Conservation (phyloP, 2,797 vertebrate species). For the Protosalanx chinensis region DNA sequence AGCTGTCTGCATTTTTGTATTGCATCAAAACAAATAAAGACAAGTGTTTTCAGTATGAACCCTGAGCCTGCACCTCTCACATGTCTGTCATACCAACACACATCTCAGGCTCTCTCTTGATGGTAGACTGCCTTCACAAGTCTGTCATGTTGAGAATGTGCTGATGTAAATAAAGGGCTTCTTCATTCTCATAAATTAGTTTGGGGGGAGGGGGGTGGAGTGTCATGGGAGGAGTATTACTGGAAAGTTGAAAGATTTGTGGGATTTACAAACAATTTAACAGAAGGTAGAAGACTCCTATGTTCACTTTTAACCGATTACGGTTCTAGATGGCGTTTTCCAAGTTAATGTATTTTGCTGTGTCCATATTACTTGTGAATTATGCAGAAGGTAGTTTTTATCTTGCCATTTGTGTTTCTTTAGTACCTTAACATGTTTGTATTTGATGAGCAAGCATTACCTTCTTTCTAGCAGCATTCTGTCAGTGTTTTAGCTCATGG, state of each 20-base stretch:
- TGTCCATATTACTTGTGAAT: conserved; percentile 11
- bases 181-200: not conserved
- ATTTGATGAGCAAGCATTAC: not conserved
- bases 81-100: conserved; percentile 46
- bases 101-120: not conserved
- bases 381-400: conserved; percentile 16
- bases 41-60: conserved; percentile 51
- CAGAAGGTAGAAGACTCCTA: not conserved
- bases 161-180: not conserved
- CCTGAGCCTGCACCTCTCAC: conserved; percentile 44
- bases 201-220: too few relatives aligned
- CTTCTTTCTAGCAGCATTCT: not conserved
- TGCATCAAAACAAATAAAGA: conserved; percentile 68
- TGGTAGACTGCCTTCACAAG: not conserved
- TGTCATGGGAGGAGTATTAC: not conserved
- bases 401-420: conserved; percentile 28
- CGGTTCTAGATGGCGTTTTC: conserved; percentile 14
- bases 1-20: conserved; percentile 58
- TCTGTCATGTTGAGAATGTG: conserved; percentile 2
- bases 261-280: not conserved
- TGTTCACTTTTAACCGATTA: conserved; percentile 28
- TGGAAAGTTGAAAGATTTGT: not conserved
- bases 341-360: conserved; percentile 5
- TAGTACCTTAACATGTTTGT: conserved; percentile 33
- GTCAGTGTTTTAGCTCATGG: not conserved